Percentiles rank a stretch among this genome's conserved stretches.
These are phyloP conservation scores for Caenorhabditis angaria DNA, from an alignment of 2,888 invertebrate species.

Conservation along the genomic window DNA sequence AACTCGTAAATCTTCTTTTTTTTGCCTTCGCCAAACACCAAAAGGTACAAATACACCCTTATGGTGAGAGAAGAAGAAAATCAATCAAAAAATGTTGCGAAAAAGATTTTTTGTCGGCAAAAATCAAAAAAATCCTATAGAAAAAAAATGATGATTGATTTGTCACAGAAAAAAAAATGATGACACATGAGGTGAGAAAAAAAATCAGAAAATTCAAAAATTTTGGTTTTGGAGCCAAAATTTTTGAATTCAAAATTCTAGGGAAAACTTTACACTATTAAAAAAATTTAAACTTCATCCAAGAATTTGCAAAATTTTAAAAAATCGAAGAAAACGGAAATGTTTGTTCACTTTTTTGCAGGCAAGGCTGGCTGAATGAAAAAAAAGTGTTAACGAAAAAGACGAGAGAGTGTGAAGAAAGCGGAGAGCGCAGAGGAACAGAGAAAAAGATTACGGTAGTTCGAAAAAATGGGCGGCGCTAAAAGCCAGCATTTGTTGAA, in stretches of 20 bases:
- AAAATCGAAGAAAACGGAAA: background rate
- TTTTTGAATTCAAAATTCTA: no score
- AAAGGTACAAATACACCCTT: background rate
- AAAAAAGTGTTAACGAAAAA: slow-evolving; percentile 2
- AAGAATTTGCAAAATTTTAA: background rate
- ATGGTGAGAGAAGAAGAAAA: background rate
- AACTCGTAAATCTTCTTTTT: background rate
- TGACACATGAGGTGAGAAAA: no score
- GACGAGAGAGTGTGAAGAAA: background rate
- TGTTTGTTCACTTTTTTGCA: background rate
- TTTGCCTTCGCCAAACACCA: no score
- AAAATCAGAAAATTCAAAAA: no score
- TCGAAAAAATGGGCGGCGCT: background rate
- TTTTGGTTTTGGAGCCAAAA: no score
- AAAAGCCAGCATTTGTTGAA: no score
- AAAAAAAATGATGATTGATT: no score
- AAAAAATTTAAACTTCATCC: no score
- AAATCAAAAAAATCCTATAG: background rate
- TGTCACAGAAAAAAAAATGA: no score
- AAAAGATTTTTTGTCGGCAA: background rate
- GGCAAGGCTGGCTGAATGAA: background rate
- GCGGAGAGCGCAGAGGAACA: background rate
- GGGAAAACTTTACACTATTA: no score
- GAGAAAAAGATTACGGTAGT: background rate
- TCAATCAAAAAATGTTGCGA: slow-evolving; percentile 1